Evolutionary conservation across 2,113 vertebrate genomes (phyloP), one percentile per base, ranked within the genome.

Genomic region (Neomonachus schauinslandi): DNA sequence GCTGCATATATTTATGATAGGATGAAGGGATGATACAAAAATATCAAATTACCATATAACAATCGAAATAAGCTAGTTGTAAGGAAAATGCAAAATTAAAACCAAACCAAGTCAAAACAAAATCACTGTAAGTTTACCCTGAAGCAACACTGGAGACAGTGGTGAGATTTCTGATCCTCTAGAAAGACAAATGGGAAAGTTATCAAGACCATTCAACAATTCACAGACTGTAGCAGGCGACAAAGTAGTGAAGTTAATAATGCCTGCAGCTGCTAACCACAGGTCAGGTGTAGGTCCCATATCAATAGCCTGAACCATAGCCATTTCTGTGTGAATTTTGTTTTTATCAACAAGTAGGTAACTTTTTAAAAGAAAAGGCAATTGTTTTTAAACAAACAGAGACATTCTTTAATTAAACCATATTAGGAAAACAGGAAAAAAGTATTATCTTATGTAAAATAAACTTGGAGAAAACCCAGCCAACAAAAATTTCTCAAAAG

Each of bases 21-120:
- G 21, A 77, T 36, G 86, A 55, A 79, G 1, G 0, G 26, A 71
- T 46, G 36, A 13, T 31, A 95, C 24, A 24, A 69, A 59, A 16
- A 59, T 39, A 61, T 22, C 49, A 81, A 93, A 96, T 93, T 61
- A 71, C 9, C 39, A 80, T 33, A 57, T n/a, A n/a, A 76, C 5
- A 86, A 80, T 18, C 39, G 24, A 91, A 94, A 89, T 31, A 26
- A 18, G 18, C 28, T 87, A 22, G 4, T 31, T 53, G 33, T 39
- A 91, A 77, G 49, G 19, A 86, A 91, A 89, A 81, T 81, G 59
- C 9, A 65, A 88, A 96, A 93, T 18, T 2, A 24, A 93, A 97
- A 86, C 4, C 9, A 92, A 82, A 76, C 57, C 28, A 57, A 46
- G 74, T 21, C 33, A 49, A 61, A 51, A 28, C 72, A 67, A 63